Evolutionary conservation across 2,113 vertebrate genomes (phyloP), one percentile per base, ranked within the genome.

Genomic region (Paratilapia polleni): DNA sequence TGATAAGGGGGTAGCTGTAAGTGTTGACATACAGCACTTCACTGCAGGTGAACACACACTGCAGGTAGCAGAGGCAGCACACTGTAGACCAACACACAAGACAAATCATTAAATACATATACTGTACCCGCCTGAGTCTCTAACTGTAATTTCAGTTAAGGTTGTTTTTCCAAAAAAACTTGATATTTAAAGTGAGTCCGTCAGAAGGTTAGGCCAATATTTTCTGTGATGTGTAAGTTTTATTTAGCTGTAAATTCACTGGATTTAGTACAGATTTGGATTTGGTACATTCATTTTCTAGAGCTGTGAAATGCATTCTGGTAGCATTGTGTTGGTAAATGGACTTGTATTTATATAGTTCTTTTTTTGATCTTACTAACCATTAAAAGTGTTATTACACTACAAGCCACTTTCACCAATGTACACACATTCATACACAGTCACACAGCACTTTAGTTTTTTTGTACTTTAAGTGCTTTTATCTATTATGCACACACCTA

Each of bases 1-100:
- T 85, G 80, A 87, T 60, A 82, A 89, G 80, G 10, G 5, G 15
- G 34, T 10, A 22, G 83, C 10, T 34, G 2, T 13, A 70, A 70
- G 36, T 63, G 77, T 62, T 81, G 17, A 81, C n/a, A 54, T 64
- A 75, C 28, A 57, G 59, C 34, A 57, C 41, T 24, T 85, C 63
- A 81, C 24, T n/a, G n/a, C n/a, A n/a, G n/a, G n/a, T n/a, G n/a
- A 57, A 13, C 34, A 31, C 22, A 54, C 56, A 57, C n/a, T 57
- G n/a, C 11, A 26, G 15, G 22, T 19, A 70, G 17, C 41, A 43
- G 41, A 49, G 49, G 41, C 26, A 20, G 52, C 4, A 56, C 19
- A 56, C 19, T 54, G 66, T 8, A 31, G 66, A 47, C 43, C 24
- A 8, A 20, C 43, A 52, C 43, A 73, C 66, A 68, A 19, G 24